phyloP scores from a whole-genome alignment of 2,113 vertebrate species.

The cat (Felis catus) region DNA sequence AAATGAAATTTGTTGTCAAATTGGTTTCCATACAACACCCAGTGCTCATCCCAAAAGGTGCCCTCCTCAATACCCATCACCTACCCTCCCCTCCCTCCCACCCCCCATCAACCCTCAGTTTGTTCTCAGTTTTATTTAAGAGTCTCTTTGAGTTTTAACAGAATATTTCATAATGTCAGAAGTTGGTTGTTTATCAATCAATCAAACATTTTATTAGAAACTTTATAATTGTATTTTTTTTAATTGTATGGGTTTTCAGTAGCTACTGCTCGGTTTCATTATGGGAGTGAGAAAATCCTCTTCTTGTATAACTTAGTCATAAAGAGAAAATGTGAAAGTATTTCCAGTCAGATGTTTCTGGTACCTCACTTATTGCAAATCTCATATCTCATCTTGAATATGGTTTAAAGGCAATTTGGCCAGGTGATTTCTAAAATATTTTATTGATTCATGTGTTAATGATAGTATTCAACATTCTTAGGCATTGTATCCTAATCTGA shows the following conservation, averaged over 20 bases:
- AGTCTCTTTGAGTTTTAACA: constrained; percentile 45
- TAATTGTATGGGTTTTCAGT: constrained; percentile 64
- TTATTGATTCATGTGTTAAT: constrained; percentile 47
- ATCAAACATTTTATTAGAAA: constrained; percentile 69
- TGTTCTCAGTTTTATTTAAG: too few species aligned
- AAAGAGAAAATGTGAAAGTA: constrained; percentile 65
- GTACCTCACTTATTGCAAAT: constrained; percentile 77
- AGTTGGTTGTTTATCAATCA: constrained; percentile 59
- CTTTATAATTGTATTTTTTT: constrained; percentile 69
- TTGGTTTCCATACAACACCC: too few species aligned
- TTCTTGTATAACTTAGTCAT: constrained; percentile 54
- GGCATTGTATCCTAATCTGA: constrained; percentile 73
- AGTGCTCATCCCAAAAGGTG: too few species aligned
- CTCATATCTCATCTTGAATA: constrained; percentile 68
- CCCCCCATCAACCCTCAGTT: too few species aligned
- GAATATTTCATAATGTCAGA: constrained; percentile 69
- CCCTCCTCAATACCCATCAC: too few species aligned
- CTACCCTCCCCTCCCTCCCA: too few species aligned
- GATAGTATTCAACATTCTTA: constrained; percentile 62
- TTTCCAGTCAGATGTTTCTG: constrained; percentile 79
- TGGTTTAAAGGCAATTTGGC: constrained; percentile 73
- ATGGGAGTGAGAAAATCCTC: neutral
- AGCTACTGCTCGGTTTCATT: constrained; percentile 43
- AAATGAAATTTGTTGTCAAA: too few species aligned
- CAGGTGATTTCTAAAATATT: constrained; percentile 74